Evolutionary conservation across 2,113 vertebrate genomes (phyloP), one percentile per base, ranked within the genome.

Genomic region (Heterocephalus glaber): DNA sequence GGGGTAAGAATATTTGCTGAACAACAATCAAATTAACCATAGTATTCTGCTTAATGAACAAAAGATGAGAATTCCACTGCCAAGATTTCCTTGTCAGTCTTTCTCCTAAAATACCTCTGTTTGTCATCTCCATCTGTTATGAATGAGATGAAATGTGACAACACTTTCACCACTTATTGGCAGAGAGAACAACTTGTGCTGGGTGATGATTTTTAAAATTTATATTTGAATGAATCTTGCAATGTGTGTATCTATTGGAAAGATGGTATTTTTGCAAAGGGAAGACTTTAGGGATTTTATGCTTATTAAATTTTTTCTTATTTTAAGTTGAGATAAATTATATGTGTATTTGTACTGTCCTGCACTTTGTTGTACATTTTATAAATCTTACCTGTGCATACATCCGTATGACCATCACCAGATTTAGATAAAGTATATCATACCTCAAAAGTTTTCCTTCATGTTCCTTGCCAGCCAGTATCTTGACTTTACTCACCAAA

Each of bases 41-140:
- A 20, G 54, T 66, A 82, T 68, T 92, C 89, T 98, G 44, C 84
- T 95, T 97, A 93, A 85, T 76, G 92, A 97, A 94, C 90, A 86
- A 88, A 96, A 94, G 90, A 97, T 70, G 89, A 96, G 68, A 97
- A 70, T 66, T 82, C 54, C 81, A 24, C 33, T 89, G 96, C 96
- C 95, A 96, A 92, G 82, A 90, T 95, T 86, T 94, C 74, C 92
- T 88, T 97, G 97, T 97, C 96, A 97, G 74, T 97, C 96, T 97
- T 90, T 70, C 87, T 96, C 97, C 91, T 97, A 97, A 98, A 98
- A 97, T 98, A 97, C 83, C 97, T 95, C 38, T 96, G 33, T 97
- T 98, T 97, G 97, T 97, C 97, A 97, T 92, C 89, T 95, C 97
- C 97, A 97, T 98, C 97, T 97, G 96, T 96, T 97, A 86, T 97